These are phyloP conservation scores for Acrobasis repandana DNA, from an alignment of 2,888 invertebrate species.

Conservation along the genomic window DNA sequence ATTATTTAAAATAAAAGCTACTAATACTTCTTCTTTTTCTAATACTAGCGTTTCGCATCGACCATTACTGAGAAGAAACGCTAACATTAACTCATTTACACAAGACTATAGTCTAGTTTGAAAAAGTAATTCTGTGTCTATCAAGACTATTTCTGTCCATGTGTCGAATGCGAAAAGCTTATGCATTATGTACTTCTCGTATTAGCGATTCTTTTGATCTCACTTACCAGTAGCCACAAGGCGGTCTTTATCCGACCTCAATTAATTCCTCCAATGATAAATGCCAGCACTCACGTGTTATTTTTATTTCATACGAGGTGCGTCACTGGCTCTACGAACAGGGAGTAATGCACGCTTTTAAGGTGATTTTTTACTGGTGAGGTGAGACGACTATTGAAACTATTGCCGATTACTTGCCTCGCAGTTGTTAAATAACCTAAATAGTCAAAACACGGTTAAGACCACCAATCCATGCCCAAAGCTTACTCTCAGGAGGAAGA, in stretches of 20 bases:
- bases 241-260: conserved; percentile 2
- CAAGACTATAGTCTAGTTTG: no score
- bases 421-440: no score
- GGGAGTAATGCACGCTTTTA: background rate
- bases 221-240: conserved; percentile 1
- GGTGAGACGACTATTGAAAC: background rate
- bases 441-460: no score
- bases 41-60: no score
- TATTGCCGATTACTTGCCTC: no score
- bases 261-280: conserved; percentile 4
- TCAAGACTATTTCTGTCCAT: background rate
- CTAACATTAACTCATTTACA: no score
- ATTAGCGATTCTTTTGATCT: conserved; percentile 15
- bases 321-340: background rate
- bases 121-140: background rate
- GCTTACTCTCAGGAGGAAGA: no score
- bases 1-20: no score
- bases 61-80: no score
- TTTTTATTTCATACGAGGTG: conserved; percentile 11
- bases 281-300: conserved; percentile 7
- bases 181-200: conserved; percentile 5
- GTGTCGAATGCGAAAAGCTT: background rate
- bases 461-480: no score
- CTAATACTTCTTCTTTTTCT: no score
- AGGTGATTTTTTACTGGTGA: background rate